These are phyloP conservation scores for Nesogale talazaci DNA, from an alignment of 2,113 vertebrate genomes.

Conservation along the genomic window DNA sequence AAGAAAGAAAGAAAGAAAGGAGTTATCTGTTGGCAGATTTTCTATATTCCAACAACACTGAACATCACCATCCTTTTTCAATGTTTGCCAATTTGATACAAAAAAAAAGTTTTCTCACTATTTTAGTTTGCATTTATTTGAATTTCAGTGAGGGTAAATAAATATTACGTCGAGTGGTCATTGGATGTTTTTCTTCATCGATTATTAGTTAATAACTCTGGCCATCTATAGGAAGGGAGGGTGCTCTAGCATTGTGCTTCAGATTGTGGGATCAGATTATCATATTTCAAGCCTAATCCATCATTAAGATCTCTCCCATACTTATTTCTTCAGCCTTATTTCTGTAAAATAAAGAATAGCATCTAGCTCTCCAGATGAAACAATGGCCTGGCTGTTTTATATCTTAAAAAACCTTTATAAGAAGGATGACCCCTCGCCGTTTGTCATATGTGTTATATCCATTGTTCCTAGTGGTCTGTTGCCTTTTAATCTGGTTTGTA, in stretches of 20 bases:
- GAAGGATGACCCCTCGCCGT: constrained; percentile 42
- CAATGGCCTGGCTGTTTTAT: background rate
- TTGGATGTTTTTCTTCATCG: background rate
- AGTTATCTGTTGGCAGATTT: constrained; percentile 15
- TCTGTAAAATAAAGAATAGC: constrained; percentile 39
- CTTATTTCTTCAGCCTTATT: background rate
- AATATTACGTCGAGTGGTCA: background rate
- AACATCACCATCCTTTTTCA: background rate
- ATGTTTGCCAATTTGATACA: background rate
- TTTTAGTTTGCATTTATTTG: constrained; percentile 33
- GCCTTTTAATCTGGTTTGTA: constrained; percentile 65
- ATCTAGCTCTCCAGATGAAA: constrained; percentile 13
- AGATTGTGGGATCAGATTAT: background rate
- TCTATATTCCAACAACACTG: background rate
- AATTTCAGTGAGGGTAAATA: background rate
- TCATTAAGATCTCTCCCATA: background rate
- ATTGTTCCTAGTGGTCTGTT: constrained; percentile 53
- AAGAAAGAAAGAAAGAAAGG: too few relatives aligned
- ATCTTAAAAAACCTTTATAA: constrained; percentile 7
- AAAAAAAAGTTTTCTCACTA: constrained; percentile 18
- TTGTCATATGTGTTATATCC: constrained; percentile 41
- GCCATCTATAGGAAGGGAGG: background rate
- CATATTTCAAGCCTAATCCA: background rate
- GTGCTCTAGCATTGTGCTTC: background rate
- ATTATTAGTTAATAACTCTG: background rate